Evolutionary conservation across 2,113 vertebrate genomes (phyloP).

Genomic region (Cyprinodon variegatus): DNA sequence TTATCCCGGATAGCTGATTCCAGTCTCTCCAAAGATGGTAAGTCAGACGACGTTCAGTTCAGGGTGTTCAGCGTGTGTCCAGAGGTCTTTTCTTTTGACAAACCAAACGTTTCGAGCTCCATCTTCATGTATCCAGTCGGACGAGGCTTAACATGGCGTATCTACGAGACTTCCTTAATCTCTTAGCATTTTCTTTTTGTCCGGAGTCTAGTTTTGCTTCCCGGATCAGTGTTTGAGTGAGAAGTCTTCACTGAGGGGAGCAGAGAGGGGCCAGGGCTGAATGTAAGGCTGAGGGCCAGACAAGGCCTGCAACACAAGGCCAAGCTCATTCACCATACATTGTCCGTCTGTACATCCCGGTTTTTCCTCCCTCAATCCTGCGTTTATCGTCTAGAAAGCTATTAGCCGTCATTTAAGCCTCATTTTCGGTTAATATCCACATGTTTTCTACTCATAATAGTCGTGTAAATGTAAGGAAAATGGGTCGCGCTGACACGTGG

Average conservation of each 20-base stretch:
- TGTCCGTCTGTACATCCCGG: background rate
- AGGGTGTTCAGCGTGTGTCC: conserved; percentile 27
- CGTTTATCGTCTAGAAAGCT: conserved; percentile 27
- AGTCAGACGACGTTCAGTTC: conserved; percentile 51
- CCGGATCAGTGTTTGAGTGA: conserved; percentile 28
- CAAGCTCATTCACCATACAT: conserved; percentile 57
- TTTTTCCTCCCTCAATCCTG: background rate
- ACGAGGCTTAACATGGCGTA: conserved; percentile 34
- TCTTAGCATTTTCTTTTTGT: background rate
- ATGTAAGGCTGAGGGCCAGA: conserved; percentile 74
- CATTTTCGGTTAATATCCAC: background rate
- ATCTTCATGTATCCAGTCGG: conserved; percentile 18
- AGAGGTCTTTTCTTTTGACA: conserved; percentile 15
- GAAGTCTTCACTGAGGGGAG: conserved; percentile 57
- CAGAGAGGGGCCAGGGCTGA: conserved; percentile 59
- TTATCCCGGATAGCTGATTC: conserved; percentile 34
- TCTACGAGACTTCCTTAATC: conserved; percentile 27
- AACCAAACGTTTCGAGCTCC: background rate
- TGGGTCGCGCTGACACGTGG: conserved; percentile 69
- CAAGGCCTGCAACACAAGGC: conserved; percentile 71
- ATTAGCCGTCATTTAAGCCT: conserved; percentile 8
- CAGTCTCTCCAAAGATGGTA: conserved; percentile 59
- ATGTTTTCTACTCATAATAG: background rate
- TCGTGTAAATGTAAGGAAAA: conserved; percentile 45
- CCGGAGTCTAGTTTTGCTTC: conserved; percentile 43